Percentiles rank a stretch among this genome's conserved stretches.
Evolutionary conservation across 2,113 vertebrate genomes (phyloP).

Genomic region (Eclectus roratus): DNA sequence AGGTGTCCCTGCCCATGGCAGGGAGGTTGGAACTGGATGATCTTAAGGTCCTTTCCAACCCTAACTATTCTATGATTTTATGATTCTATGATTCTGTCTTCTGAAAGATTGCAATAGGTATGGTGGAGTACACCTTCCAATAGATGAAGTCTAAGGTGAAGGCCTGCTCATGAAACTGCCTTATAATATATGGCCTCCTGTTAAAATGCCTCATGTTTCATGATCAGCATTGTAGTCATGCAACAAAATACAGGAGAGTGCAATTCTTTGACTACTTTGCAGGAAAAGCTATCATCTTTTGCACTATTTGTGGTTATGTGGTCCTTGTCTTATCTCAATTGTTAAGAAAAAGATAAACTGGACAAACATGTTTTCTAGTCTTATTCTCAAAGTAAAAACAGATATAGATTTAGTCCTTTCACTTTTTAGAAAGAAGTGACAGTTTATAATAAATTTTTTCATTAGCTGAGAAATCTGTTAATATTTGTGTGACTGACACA

Average conservation of each 20-base stretch:
- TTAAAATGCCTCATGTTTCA: not conserved
- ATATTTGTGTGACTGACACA: not conserved
- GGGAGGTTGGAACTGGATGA: no score
- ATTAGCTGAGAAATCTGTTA: not conserved
- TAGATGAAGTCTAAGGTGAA: not conserved
- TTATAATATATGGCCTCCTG: not conserved
- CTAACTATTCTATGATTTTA: no score
- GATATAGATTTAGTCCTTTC: not conserved
- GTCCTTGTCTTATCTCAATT: not conserved
- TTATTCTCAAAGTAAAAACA: not conserved
- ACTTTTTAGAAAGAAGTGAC: not conserved
- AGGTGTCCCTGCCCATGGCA: no score
- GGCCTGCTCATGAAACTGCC: not conserved
- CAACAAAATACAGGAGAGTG: not conserved
- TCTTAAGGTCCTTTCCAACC: no score
- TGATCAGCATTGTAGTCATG: rapidly evolving
- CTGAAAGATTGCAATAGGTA: not conserved
- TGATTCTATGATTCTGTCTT: not conserved
- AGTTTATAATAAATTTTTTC: not conserved
- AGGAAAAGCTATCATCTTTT: not conserved
- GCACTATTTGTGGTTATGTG: not conserved
- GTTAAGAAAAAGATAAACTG: not conserved
- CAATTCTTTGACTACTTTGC: not conserved
- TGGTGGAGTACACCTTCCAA: not conserved
- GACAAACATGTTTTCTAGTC: not conserved